These are phyloP conservation scores for Pristionchus mayeri DNA, from an alignment of 2,888 invertebrate genomes.

Conservation along the genomic window DNA sequence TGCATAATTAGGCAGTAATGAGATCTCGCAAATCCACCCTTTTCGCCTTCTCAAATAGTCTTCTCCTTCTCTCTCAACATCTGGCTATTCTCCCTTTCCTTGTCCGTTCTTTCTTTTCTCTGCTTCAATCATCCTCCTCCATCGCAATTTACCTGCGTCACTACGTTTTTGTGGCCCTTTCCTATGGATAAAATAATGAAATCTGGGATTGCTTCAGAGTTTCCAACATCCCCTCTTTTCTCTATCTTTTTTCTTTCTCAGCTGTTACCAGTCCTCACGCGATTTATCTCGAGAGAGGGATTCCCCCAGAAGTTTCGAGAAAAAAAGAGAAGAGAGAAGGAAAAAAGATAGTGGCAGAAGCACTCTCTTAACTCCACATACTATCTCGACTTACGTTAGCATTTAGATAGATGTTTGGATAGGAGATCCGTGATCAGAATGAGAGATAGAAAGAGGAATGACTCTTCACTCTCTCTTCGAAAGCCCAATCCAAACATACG, in stretches of 20 bases:
- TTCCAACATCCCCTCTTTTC: background rate
- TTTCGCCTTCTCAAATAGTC: background rate
- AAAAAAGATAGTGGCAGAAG: background rate
- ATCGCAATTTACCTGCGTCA: background rate
- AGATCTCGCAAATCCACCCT: background rate
- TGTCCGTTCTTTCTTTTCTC: background rate
- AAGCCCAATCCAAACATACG: constrained; percentile 19
- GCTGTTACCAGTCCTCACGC: constrained; percentile 17
- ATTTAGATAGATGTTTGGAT: background rate
- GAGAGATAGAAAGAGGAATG: constrained; percentile 22
- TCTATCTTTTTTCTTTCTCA: background rate
- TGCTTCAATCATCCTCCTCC: background rate
- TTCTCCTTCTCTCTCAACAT: background rate
- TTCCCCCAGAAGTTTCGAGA: constrained; percentile 33
- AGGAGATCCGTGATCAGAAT: constrained; percentile 16
- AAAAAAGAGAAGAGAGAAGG: background rate
- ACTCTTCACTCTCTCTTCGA: background rate
- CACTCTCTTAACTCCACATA: background rate
- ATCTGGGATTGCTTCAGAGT: background rate
- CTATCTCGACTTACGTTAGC: background rate
- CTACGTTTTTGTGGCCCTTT: background rate
- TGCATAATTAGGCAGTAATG: background rate
- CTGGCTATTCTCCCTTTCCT: background rate
- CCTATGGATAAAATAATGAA: background rate
- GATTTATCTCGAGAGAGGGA: constrained; percentile 29